Evolutionary conservation across 2,113 vertebrate genomes (phyloP).

Genomic region (Gnathonemus longibarbis): DNA sequence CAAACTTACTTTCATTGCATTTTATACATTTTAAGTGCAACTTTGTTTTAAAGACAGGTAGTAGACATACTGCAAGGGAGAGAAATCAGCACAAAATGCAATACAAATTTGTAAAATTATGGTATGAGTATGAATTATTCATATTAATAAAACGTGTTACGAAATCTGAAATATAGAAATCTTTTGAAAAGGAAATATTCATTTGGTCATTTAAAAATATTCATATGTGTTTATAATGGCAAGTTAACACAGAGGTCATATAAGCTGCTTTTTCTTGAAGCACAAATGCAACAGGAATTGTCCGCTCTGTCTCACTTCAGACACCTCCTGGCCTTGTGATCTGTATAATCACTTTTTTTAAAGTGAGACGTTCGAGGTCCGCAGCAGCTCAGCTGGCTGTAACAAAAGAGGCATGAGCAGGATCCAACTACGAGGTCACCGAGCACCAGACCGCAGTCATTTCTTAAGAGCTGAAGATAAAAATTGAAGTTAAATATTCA

Average conservation of each 20-base stretch:
- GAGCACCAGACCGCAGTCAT: too few species aligned
- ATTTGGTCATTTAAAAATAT: neutral
- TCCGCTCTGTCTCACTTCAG: neutral
- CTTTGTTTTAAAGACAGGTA: neutral
- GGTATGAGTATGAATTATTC: too few species aligned
- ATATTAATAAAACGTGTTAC: neutral
- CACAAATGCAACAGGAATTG: neutral
- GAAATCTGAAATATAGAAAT: neutral
- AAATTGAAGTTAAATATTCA: too few species aligned
- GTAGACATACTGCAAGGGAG: neutral
- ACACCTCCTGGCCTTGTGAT: neutral
- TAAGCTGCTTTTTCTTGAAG: neutral
- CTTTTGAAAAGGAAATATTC: neutral
- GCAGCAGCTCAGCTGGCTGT: neutral
- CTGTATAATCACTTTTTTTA: neutral
- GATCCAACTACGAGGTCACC: too few species aligned
- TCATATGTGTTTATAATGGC: neutral
- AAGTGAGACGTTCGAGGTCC: neutral
- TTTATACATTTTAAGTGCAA: neutral
- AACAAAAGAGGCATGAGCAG: neutral
- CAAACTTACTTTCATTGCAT: neutral
- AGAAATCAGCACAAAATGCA: neutral
- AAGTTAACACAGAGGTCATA: neutral
- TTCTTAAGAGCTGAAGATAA: too few species aligned
- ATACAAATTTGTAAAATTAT: neutral